These are phyloP conservation scores for Thereva unica DNA, from an alignment of 2,888 invertebrate species.

Conservation along the genomic window DNA sequence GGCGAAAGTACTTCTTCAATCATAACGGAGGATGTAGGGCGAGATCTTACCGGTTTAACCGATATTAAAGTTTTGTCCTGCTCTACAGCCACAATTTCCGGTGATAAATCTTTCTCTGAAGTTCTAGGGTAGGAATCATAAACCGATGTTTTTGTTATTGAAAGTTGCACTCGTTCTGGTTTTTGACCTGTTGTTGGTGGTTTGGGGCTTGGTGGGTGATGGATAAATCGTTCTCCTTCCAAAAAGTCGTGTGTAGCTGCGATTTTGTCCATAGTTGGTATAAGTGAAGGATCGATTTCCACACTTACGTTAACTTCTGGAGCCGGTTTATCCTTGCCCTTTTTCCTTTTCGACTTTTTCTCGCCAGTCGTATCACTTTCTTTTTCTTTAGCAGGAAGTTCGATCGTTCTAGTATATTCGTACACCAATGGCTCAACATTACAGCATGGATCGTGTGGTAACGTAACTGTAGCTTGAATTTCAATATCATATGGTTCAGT, in stretches of 20 bases:
- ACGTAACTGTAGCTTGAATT: slow-evolving; percentile 65
- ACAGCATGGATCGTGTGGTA: slow-evolving; percentile 60
- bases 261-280: slow-evolving; percentile 45
- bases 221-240: slow-evolving; percentile 39
- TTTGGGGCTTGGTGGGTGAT: too few relatives aligned
- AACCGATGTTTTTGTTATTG: slow-evolving; percentile 52
- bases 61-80: slow-evolving; percentile 51
- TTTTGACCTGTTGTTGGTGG: background rate
- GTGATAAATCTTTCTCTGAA: background rate
- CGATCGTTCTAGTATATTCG: slow-evolving; percentile 53
- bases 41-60: slow-evolving; percentile 46
- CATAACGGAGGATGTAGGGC: slow-evolving; percentile 60
- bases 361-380: background rate
- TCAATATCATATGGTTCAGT: slow-evolving; percentile 55
- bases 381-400: slow-evolving; percentile 54
- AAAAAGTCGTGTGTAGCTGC: slow-evolving; percentile 34
- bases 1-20: slow-evolving; percentile 62
- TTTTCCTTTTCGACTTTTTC: slow-evolving; percentile 37
- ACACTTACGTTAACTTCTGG: slow-evolving; percentile 52
- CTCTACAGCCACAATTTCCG: slow-evolving; percentile 39
- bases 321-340: slow-evolving; percentile 45
- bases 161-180: slow-evolving; percentile 49
- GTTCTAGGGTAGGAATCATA: slow-evolving; percentile 48
- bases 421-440: slow-evolving; percentile 49
- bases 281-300: slow-evolving; percentile 49